Base-by-base conservation (phyloP, 1,140 invertebrate species). In the Megathymus violae region DNA sequence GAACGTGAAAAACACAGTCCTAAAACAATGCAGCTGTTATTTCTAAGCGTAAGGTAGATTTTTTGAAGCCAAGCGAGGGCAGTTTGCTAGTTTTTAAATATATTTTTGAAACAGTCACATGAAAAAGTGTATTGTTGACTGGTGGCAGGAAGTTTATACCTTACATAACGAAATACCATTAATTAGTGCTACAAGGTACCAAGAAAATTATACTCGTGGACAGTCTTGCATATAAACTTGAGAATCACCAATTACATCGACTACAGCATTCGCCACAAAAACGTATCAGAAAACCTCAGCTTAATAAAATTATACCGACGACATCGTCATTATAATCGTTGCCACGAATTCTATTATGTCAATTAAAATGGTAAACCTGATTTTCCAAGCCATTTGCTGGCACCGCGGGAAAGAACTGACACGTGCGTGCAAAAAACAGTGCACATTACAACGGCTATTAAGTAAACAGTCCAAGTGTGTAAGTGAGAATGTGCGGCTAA, bases 361-460 rank as follows among this genome's bases (percentile, higher is more conserved):
- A 59, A 59, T 59, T 59, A 59, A 58, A 58, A 59, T 59, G 54
- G 54, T 59, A 47, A 59, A 59, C 54, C 43, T 59, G 62, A 79
- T 81, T 81, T 81, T 81, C 76, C 74, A 51, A 67, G 60, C 68
- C 69, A 77, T 77, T 80, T 74, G 71, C 54, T 67, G 22, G 34
- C 22, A 60, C 36, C 43, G 60, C 58, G 58, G 62, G 59, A 76
- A 75, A 74, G 77, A 72, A 51, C 38, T 59, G 59, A 56, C 60
- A 64, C 47, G 64, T 62, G 64, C 56, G 19, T 63, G 46, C 51
- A 65, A 77, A 77, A 73, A 75, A 75, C 51, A 59, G 38, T 60
- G 47, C 52, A 60, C 40, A 77, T 69, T 77, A 70, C 71, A 77
- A 66, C 62, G 50, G 63, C 69, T 73, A 71, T 77, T 77, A 74